Base-by-base conservation (phyloP, 2,888 invertebrate species). In the Sphaeridia pumilis region DNA sequence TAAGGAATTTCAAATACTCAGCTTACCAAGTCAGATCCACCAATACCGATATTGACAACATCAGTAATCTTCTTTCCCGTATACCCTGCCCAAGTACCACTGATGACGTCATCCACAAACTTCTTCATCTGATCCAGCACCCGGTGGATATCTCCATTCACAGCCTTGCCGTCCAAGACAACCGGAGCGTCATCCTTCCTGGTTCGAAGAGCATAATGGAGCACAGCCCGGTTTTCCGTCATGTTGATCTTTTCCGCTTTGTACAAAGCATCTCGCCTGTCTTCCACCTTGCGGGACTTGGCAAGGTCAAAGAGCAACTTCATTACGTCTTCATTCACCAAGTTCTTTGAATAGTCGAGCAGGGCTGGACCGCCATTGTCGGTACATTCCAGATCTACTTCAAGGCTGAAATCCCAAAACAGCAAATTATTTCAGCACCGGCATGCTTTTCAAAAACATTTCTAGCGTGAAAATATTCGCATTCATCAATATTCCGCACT, bases 21-120 rank as follows among this genome's bases (percentile, higher is more conserved):
- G n/a, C 71, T 69, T 68, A 80, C 82, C 69, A 99, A 78, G 75
- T 99, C 98, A 1, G 97, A 98, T 34, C 98, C 98, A 28, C 98
- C 98, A 68, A 99, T 99, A 55, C 98, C 98, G 71, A 99, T 98
- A 72, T 98, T 99, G 56, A 98, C 86, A 35, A 98, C 88, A 75
- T 98, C 95, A 45, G 88, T 92, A 56, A 99, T 97, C 55, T 83
- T 72, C 73, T 94, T 88, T 20, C 94, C 95, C 0, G 93, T 90
- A 72, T 83, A 90, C 4, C 81, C 81, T 56, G 74, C 73, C 81
- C 81, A 82, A 38, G 70, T 65, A 3, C 79, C 78, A 43, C 69
- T 70, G 51, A 76, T 73, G 3, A 77, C 71, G 67, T 83, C 78
- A 46, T 83, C 78, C 0, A 85, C 83, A 72, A 98, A 98, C 68